These are phyloP conservation scores for Tachycineta bicolor DNA, from an alignment of 2,113 vertebrate genomes.

Conservation along the genomic window DNA sequence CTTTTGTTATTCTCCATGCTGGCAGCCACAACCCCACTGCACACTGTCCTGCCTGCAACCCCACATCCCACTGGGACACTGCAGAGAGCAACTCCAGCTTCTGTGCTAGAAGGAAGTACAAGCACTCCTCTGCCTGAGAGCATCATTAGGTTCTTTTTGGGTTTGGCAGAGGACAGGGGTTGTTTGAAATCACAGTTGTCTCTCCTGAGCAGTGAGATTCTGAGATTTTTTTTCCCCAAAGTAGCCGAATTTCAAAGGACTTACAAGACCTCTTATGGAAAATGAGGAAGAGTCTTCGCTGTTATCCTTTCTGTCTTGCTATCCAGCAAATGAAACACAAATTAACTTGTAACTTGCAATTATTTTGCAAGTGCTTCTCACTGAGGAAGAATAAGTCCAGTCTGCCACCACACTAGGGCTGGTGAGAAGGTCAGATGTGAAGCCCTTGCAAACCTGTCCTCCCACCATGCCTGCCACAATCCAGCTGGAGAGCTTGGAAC, in stretches of 20 bases:
- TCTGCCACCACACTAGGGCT: not conserved
- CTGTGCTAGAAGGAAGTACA: too few relatives aligned
- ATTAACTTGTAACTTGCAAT: not conserved
- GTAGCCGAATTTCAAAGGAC: not conserved
- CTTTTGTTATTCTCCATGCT: not conserved
- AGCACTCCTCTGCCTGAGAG: not conserved
- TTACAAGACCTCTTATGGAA: not conserved
- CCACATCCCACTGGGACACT: not conserved
- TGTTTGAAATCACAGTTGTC: not conserved
- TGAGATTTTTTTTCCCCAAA: not conserved
- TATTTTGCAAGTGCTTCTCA: not conserved
- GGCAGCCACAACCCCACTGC: not conserved
- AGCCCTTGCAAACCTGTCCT: not conserved
- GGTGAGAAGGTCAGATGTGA: fast-evolving
- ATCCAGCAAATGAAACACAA: not conserved
- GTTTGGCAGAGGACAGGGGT: not conserved
- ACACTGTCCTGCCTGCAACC: not conserved
- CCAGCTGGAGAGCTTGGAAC: fast-evolving
- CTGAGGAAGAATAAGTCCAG: not conserved
- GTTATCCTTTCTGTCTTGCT: not conserved
- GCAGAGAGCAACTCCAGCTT: not conserved
- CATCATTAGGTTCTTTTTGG: fast-evolving
- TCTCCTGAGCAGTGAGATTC: not conserved
- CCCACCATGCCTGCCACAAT: fast-evolving
- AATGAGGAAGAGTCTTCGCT: not conserved